Conservation (phyloP, 2,888 invertebrate species). For the Drosophila koepferae region DNA sequence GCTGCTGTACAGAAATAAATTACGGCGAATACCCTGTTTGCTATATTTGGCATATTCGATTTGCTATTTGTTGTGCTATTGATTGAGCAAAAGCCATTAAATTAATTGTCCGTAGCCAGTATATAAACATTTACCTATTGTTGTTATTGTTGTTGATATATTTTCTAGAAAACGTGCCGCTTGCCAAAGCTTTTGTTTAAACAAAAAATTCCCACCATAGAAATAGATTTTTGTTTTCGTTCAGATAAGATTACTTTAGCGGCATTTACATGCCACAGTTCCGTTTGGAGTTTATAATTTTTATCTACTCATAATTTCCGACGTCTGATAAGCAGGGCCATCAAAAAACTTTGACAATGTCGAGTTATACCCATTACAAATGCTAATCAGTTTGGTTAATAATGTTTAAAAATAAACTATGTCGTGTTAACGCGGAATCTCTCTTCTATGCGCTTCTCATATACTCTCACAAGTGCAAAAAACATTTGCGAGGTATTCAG, state of each 20-base stretch:
- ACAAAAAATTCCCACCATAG: constrained; percentile 18
- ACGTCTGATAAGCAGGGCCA: constrained; percentile 17
- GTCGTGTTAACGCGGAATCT: background rate
- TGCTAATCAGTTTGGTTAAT: background rate
- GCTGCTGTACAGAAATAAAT: constrained; percentile 54
- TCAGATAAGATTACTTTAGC: constrained; percentile 38
- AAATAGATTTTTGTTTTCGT: constrained; percentile 13
- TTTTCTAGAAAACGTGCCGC: constrained; percentile 18
- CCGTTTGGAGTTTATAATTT: constrained; percentile 9
- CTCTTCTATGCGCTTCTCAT: background rate
- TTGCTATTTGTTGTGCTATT: constrained; percentile 20
- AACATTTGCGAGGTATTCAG: too few relatives aligned
- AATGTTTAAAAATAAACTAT: background rate
- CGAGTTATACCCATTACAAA: background rate
- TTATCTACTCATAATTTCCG: constrained; percentile 13
- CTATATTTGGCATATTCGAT: constrained; percentile 27
- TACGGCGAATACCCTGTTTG: constrained; percentile 8
- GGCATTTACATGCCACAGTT: constrained; percentile 26
- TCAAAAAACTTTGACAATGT: background rate
- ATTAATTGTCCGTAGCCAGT: constrained; percentile 29
- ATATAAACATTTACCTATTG: constrained; percentile 26
- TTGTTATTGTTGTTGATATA: constrained; percentile 15
- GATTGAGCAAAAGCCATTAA: constrained; percentile 35
- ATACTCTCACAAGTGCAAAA: too few relatives aligned
- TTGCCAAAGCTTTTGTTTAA: constrained; percentile 15